Evolutionary conservation across 1,140 invertebrate genomes (phyloP).

Genomic region (Solenopsis fugax): DNA sequence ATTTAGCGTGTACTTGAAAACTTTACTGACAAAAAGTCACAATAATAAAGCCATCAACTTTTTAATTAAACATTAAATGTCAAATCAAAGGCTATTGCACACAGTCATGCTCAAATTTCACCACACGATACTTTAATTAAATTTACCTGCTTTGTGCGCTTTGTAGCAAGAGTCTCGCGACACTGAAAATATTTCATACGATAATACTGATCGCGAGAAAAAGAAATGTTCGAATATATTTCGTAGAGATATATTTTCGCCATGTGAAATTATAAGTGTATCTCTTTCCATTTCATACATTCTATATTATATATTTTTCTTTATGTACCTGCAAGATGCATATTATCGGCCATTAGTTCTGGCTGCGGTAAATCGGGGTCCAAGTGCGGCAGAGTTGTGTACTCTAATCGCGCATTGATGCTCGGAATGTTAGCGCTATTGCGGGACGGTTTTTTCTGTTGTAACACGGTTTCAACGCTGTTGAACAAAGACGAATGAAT

Average conservation of each 20-base stretch:
- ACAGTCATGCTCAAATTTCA: conserved; percentile 55
- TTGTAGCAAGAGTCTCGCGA: conserved; percentile 68
- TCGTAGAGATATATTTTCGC: neutral
- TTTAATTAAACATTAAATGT: neutral
- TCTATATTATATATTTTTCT: neutral
- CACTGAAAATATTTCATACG: conserved; percentile 75
- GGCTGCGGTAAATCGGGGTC: conserved; percentile 82
- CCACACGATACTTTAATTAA: conserved; percentile 27
- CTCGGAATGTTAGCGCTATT: conserved; percentile 83
- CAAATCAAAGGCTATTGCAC: conserved; percentile 11
- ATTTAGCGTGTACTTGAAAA: neutral
- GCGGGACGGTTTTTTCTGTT: conserved; percentile 85
- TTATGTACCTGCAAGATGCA: conserved; percentile 76
- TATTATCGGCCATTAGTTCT: conserved; percentile 69
- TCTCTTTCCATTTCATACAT: neutral
- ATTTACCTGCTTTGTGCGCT: conserved; percentile 77
- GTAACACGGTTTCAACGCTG: conserved; percentile 86
- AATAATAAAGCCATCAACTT: neutral
- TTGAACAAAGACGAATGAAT: conserved; percentile 43
- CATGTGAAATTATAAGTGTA: neutral
- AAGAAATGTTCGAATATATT: neutral
- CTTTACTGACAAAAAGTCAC: neutral
- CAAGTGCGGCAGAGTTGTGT: conserved; percentile 84
- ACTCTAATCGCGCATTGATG: conserved; percentile 86
- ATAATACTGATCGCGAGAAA: conserved; percentile 33